A percentile compares a stretch with the other conserved stretches of the same genome.
Evolutionary conservation across 2,888 invertebrate genomes (phyloP).

Genomic region (Melikaiella ostensackeni): DNA sequence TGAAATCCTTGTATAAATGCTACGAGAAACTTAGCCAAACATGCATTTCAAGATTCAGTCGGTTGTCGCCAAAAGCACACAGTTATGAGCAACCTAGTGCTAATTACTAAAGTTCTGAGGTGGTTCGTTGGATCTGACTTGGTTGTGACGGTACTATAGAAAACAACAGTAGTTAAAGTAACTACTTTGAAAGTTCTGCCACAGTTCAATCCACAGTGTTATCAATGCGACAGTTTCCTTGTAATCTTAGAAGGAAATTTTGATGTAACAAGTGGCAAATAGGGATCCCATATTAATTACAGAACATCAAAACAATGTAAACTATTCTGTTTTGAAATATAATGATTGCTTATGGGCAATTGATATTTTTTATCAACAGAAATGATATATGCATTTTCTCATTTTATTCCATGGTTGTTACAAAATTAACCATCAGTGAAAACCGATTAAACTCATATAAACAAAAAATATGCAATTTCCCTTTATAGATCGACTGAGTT

Average conservation of each 20-base stretch:
- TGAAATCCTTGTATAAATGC: neutral
- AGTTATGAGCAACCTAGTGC: constrained; percentile 27
- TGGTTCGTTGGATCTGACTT: constrained; percentile 20
- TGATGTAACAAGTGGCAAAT: neutral
- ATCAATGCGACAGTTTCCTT: neutral
- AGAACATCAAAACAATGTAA: neutral
- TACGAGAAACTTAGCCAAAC: constrained; percentile 8
- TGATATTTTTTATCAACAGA: too few relatives aligned
- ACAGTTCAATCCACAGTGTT: neutral
- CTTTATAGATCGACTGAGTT: too few relatives aligned
- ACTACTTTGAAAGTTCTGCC: constrained; percentile 13
- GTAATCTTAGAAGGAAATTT: constrained; percentile 9
- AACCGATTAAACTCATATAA: too few relatives aligned
- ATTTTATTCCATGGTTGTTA: too few relatives aligned
- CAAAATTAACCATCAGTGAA: too few relatives aligned
- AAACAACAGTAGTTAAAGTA: constrained; percentile 33
- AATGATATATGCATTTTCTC: too few relatives aligned
- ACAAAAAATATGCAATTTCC: too few relatives aligned
- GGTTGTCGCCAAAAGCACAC: constrained; percentile 25
- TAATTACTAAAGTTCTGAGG: constrained; percentile 32
- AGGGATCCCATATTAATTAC: neutral
- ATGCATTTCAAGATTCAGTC: constrained; percentile 25
- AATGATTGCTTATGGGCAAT: too few relatives aligned
- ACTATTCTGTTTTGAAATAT: neutral
- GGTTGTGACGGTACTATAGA: constrained; percentile 8